These are phyloP conservation scores for Anolis carolinensis DNA, from an alignment of 2,113 vertebrate species.

Conservation along the genomic window DNA sequence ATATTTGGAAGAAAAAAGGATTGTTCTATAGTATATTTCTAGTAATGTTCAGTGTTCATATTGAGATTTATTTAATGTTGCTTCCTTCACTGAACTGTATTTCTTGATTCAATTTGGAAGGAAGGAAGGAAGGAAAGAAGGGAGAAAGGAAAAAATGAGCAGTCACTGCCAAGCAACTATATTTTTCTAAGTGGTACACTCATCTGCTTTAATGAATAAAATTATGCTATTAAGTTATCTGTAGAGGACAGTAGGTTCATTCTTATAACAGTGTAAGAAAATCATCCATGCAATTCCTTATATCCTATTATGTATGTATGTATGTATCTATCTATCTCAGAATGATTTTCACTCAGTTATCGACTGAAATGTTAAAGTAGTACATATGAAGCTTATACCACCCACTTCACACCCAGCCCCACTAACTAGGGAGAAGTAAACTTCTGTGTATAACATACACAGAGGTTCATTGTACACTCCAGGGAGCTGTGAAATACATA, in stretches of 20 bases:
- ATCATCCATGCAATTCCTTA: neutral
- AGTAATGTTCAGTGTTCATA: constrained; percentile 20
- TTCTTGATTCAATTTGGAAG: neutral
- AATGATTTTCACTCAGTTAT: neutral
- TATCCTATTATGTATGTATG: neutral
- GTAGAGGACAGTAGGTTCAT: neutral
- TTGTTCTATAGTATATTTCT: neutral
- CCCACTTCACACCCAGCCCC: neutral
- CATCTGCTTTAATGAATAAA: neutral
- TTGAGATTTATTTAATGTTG: neutral
- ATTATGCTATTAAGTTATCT: neutral
- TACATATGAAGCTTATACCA: neutral
- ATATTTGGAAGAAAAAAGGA: constrained; percentile 11
- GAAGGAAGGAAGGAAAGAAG: neutral
- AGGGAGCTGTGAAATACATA: neutral
- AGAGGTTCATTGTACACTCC: neutral
- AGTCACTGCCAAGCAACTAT: neutral
- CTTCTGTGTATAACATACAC: neutral
- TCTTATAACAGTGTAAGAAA: neutral
- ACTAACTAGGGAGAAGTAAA: neutral
- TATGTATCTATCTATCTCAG: neutral
- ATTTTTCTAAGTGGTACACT: neutral
- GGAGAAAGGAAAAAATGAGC: too few species aligned
- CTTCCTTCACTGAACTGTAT: neutral
- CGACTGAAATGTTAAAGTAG: neutral